Evolutionary conservation across 92 coral and sea anemone genomes (phyloP), one percentile per base, ranked within the genome.

Genomic region (Zoanthus gigantus): DNA sequence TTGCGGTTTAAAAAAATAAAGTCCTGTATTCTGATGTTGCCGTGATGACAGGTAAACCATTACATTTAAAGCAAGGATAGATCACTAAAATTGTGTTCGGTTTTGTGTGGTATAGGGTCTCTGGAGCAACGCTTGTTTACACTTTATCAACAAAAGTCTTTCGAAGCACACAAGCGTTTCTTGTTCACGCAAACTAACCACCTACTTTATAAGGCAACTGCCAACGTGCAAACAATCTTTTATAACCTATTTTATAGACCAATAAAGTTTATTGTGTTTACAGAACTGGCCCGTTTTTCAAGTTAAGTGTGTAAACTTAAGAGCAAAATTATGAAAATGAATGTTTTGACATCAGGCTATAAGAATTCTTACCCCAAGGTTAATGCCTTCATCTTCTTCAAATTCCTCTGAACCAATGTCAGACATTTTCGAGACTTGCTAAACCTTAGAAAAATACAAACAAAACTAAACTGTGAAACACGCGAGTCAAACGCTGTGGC

Each of bases 351-450:
- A 61, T 29, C 71, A 47, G 34, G 16, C 11, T 54, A 52, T 74
- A 31, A 11, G 30, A 57, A 15, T 13, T 87, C 98, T 95, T 92
- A 93, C 99, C 82, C 99, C 99, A 46, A 96, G 92, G 74, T 96
- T 96, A 32, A 96, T 93, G 15, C 95, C 99, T 60, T 94, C 95
- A 72, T 96, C 99, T 83, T 96, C 98, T 37, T 96, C 99, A 66
- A 95, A 96, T 47, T 95, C 98, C 56, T 96, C 98, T 16, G 99
- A 96, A 68, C 98, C 99, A 54, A 92, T 91, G 52, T 96, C 99
- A 15, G 99, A 96, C 99, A 96, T 96, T 56, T 15, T 86, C 67
- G 15, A 53, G 80, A 81, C 9, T 17, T 11, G 56, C 1, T 50
- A 44, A 66, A 13, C 0, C 34, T 81, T 71, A 46, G 37, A 80